Evolutionary conservation across 2,888 invertebrate genomes (phyloP).

Genomic region (Drosophila nr. medialis): DNA sequence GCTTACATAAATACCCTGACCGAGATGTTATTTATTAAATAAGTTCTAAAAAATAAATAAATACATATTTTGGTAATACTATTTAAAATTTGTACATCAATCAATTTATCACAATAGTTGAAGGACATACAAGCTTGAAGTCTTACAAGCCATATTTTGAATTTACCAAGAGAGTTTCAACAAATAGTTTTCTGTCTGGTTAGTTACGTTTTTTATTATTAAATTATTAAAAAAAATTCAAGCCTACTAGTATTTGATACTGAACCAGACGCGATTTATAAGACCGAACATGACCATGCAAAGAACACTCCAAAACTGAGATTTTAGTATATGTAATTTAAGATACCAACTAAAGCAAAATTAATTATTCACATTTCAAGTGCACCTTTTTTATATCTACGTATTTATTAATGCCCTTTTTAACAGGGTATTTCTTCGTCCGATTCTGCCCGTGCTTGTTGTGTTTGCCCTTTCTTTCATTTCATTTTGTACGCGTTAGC

Average conservation of each 20-base stretch:
- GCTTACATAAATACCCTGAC: constrained; percentile 1
- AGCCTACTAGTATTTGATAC: background rate
- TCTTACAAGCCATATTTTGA: background rate
- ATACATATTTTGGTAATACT: background rate
- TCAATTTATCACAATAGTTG: background rate
- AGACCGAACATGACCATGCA: background rate
- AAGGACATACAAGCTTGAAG: background rate
- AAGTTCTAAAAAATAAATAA: background rate
- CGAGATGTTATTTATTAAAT: too few relatives aligned
- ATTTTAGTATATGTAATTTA: background rate
- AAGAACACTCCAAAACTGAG: background rate
- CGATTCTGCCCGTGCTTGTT: background rate
- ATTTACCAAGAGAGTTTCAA: background rate
- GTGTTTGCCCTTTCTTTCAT: background rate
- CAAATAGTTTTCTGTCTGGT: background rate
- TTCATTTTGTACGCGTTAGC: constrained; percentile 19
- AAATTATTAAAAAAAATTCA: background rate
- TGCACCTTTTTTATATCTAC: background rate
- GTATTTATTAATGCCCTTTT: background rate
- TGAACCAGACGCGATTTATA: background rate
- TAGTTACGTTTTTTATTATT: background rate
- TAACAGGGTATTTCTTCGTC: constrained; percentile 6
- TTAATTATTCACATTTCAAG: background rate
- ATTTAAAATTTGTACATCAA: background rate
- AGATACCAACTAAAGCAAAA: background rate